Base-by-base conservation (phyloP, 2,888 invertebrate genomes). In the Thyatira batis region DNA sequence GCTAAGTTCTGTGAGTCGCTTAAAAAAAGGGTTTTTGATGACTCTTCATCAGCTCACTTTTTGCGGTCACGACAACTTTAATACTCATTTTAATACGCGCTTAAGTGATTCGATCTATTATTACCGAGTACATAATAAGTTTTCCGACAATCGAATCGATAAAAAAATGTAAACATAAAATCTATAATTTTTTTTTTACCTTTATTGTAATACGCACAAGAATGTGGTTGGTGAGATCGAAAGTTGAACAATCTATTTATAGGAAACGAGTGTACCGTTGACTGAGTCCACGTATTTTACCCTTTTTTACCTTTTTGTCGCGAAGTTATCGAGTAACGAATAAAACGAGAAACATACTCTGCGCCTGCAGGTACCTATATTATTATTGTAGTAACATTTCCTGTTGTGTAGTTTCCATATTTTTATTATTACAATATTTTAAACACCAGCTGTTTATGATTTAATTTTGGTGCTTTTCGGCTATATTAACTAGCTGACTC, bases 201-300 rank as follows among this genome's bases (percentile, higher is more conserved):
- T 49, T 51, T 51, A 53, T 52, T 53, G 33, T 25, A 39, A 39
- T 39, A 39, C 39, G 28, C 23, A 33, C 39, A 48, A 58, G 73
- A 70, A 71, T 69, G 73, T 58, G 59, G 67, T 61, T 57, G 45
- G 45, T 53, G 69, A 73, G 70, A 78, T 75, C 64, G 78, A 79
- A 80, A 80, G 80, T 80, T 73, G 72, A 61, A 65, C 58, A 51
- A 63, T 61, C 70, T 80, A 80, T 78, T 76, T 71, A 75, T 78
- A 78, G 69, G 59, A 60, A 71, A 67, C 66, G 44, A 66, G 69
- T 58, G 60, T 65, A 64, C 67, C 68, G 67, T 68, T 69, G 61
- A 45, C 45, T 50, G 39, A 28, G 54, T 11, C 51, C 45, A 44
- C 48, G 52, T 52, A 51, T 46, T 57, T 57, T 58, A 52, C 9